Conservation (phyloP, 2,113 vertebrate genomes). For the Limnothrissa miodon region DNA sequence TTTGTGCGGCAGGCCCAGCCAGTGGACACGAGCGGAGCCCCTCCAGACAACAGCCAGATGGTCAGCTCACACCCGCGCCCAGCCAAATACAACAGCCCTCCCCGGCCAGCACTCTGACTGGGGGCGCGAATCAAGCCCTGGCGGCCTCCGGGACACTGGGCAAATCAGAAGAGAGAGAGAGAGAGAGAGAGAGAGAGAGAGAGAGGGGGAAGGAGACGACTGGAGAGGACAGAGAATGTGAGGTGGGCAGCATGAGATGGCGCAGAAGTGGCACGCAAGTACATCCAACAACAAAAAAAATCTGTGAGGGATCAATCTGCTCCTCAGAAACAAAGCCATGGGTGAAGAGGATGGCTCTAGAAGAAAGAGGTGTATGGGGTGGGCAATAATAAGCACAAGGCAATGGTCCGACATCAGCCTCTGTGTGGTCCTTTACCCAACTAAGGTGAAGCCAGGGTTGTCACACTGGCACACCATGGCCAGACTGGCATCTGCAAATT, state of each 20-base stretch:
- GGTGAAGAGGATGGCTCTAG: background rate
- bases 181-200: background rate
- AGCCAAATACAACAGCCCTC: background rate
- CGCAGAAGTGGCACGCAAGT: background rate
- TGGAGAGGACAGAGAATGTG: background rate
- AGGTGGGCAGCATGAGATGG: background rate
- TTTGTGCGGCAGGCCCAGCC: background rate
- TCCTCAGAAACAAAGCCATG: background rate
- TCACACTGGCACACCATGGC: background rate
- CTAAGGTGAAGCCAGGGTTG: background rate
- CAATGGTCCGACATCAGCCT: conserved; percentile 45
- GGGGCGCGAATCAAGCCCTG: background rate
- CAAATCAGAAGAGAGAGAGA: background rate
- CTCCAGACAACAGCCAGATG: background rate
- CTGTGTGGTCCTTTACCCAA: conserved; percentile 18
- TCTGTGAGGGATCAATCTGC: background rate
- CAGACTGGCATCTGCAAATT: conserved; percentile 25
- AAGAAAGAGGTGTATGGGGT: background rate
- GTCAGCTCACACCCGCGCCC: background rate
- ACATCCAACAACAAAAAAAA: background rate
- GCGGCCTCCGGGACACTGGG: background rate
- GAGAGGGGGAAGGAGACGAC: background rate
- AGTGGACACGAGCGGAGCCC: background rate
- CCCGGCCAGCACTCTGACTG: background rate
- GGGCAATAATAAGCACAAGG: background rate